These are phyloP conservation scores for Erethizon dorsatum DNA, from an alignment of 2,797 vertebrate genomes.

Conservation along the genomic window DNA sequence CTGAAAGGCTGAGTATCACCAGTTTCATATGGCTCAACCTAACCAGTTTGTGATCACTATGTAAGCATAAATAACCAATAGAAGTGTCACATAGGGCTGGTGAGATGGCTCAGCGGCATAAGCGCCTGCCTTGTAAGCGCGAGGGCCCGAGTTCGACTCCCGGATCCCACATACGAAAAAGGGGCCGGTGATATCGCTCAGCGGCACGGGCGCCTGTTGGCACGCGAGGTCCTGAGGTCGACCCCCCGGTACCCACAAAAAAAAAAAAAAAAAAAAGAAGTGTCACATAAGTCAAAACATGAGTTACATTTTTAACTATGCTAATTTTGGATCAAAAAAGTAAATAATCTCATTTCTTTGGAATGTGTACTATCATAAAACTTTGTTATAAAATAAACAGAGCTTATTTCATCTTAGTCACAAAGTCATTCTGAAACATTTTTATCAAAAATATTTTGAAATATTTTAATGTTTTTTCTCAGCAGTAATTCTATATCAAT, in stretches of 20 bases:
- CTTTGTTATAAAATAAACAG: neutral
- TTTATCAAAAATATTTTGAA: neutral
- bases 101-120: too few species aligned
- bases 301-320: neutral
- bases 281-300: constrained; percentile 11
- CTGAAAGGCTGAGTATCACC: neutral
- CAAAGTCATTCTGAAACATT: neutral
- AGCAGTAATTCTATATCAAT: neutral
- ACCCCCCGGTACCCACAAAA: too few species aligned
- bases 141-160: too few species aligned
- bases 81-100: constrained; percentile 11
- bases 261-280: too few species aligned
- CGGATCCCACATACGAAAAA: too few species aligned
- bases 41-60: neutral
- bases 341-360: neutral
- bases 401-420: neutral
- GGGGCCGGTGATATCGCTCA: too few species aligned
- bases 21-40: neutral
- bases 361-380: neutral
- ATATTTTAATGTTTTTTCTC: neutral
- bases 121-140: too few species aligned
- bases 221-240: too few species aligned
- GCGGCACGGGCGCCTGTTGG: too few species aligned
- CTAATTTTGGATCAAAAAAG: neutral
- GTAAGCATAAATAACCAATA: neutral